Conservation (phyloP, 2,113 vertebrate genomes). For the Aegithalos caudatus region DNA sequence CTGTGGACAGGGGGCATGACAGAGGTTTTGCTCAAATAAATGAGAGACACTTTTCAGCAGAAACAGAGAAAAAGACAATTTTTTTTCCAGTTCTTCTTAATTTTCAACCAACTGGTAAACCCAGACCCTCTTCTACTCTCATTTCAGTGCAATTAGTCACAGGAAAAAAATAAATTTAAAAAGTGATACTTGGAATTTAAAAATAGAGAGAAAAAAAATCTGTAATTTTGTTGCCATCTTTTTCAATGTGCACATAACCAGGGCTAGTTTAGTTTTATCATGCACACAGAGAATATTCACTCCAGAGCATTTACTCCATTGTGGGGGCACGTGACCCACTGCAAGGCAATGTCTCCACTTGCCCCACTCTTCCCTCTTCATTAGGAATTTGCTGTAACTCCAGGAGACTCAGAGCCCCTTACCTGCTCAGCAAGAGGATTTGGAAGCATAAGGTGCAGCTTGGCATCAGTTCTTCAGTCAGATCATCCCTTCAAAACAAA, state of each 20-base stretch:
- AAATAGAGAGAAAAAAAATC: background rate
- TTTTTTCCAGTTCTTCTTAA: background rate
- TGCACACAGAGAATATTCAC: background rate
- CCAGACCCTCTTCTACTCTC: background rate
- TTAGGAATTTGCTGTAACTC: background rate
- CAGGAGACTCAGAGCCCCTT: background rate
- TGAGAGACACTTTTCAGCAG: background rate
- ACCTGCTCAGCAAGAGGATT: background rate
- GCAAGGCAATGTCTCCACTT: background rate
- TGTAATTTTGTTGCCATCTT: background rate
- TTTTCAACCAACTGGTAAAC: background rate
- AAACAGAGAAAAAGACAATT: background rate
- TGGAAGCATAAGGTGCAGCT: background rate
- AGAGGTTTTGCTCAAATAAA: constrained; percentile 17
- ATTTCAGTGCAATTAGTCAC: background rate
- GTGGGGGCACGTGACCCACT: background rate
- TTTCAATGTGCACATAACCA: background rate
- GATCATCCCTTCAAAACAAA: background rate
- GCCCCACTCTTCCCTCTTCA: background rate
- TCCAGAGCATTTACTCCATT: background rate
- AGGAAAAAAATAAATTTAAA: background rate
- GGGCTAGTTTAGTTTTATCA: background rate
- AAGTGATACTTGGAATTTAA: background rate
- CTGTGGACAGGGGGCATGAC: background rate
- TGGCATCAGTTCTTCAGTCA: background rate